Percentiles rank a stretch among this genome's conserved stretches.
phyloP scores from a whole-genome alignment of 2,797 vertebrate species.

The Florisuga fusca region DNA sequence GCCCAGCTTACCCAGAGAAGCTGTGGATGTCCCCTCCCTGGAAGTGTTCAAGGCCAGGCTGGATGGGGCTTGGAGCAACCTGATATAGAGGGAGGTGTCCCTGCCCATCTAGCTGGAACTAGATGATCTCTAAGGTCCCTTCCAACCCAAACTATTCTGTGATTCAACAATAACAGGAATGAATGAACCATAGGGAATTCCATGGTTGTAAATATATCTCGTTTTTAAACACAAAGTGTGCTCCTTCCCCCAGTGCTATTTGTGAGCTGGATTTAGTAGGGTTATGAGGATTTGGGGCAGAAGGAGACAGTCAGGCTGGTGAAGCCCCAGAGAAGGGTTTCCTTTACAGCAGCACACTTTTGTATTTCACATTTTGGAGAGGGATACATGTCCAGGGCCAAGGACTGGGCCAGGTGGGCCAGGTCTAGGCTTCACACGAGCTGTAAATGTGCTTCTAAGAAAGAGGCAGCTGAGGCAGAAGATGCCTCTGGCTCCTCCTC shows the following conservation, averaged over 20 bases:
- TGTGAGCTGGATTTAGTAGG: not conserved
- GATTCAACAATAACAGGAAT: not conserved
- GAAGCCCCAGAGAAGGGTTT: not conserved
- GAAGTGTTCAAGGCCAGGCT: no score
- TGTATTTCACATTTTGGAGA: not conserved
- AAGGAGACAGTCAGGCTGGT: not conserved
- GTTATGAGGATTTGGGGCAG: not conserved
- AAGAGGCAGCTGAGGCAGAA: not conserved
- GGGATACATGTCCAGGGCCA: fast-evolving
- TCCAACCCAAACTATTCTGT: no score
- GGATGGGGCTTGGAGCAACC: no score
- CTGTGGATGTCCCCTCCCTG: no score
- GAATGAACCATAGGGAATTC: fast-evolving
- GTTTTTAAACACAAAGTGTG: not conserved
- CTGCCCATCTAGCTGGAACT: no score
- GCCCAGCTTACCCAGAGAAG: no score
- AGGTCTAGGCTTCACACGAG: fast-evolving
- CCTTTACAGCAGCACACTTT: not conserved
- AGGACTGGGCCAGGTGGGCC: not conserved
- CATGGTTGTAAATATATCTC: fast-evolving
- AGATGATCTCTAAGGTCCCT: no score
- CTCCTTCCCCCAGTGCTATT: fast-evolving
- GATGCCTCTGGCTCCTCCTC: fast-evolving
- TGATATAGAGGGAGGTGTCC: no score
- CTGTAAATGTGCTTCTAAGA: fast-evolving